Conservation (phyloP, 2,113 vertebrate genomes). For the Tragelaphus imberbis region DNA sequence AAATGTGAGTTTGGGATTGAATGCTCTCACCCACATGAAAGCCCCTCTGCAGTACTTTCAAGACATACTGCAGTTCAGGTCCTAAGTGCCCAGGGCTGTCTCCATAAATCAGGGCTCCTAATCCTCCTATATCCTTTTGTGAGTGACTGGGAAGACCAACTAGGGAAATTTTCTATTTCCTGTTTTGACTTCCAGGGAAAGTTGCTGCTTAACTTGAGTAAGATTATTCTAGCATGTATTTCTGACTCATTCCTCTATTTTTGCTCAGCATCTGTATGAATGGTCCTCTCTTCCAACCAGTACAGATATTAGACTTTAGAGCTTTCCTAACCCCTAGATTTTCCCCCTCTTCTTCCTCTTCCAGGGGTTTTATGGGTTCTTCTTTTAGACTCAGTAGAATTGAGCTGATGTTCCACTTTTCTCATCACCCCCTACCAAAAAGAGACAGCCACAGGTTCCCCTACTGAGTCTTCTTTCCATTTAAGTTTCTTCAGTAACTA, state of each 20-base stretch:
- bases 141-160: not conserved
- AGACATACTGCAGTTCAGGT: not conserved
- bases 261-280: not conserved
- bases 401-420: not conserved
- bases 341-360: accelerated
- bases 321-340: not conserved
- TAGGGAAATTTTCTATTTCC: not conserved
- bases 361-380: not conserved
- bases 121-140: not conserved
- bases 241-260: not conserved
- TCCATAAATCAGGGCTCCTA: not conserved
- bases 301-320: not conserved
- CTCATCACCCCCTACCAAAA: not conserved
- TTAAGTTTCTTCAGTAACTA: not conserved
- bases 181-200: not conserved
- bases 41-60: not conserved
- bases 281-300: not conserved
- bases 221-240: not conserved
- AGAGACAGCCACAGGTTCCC: not conserved
- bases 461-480: not conserved
- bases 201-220: not conserved
- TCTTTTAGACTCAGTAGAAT: not conserved
- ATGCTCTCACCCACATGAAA: not conserved
- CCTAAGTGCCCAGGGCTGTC: not conserved
- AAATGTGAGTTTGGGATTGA: not conserved